A percentile compares a stretch with the other conserved stretches of the same genome.
Conservation (phyloP, 2,888 invertebrate genomes). For the Micoletzkya japonica region DNA sequence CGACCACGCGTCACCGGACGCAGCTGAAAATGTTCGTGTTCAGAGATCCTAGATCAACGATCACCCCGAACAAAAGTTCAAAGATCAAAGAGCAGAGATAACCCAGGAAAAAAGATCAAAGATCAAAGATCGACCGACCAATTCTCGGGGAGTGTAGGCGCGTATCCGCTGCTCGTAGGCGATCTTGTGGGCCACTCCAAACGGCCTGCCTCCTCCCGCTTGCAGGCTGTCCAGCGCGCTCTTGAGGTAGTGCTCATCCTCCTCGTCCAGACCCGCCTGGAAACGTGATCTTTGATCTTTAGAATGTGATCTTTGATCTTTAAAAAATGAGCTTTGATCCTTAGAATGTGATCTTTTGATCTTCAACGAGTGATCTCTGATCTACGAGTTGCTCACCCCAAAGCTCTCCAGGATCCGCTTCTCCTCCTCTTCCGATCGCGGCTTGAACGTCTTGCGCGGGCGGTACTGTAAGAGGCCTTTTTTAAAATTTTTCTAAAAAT, state of each 20-base stretch:
- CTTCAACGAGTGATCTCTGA: no score
- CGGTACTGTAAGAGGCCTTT: background rate
- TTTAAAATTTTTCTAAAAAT: no score
- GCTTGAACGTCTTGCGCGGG: constrained; percentile 19
- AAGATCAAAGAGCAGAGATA: background rate
- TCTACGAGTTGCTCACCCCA: background rate
- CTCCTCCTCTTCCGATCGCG: constrained; percentile 30
- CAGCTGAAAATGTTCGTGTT: background rate
- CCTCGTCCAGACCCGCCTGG: constrained; percentile 32
- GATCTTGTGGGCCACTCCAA: background rate
- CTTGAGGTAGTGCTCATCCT: constrained; percentile 37
- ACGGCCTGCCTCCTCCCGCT: background rate
- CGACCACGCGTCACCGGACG: constrained; percentile 1
- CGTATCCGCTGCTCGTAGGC: background rate
- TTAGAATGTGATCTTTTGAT: background rate
- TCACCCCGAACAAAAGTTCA: background rate
- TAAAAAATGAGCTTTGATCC: background rate
- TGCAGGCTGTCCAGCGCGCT: constrained; percentile 31
- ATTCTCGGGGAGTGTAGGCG: background rate
- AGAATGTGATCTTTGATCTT: background rate
- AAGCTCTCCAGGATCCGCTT: constrained; percentile 21
- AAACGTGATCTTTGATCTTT: background rate
- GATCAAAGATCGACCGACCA: constrained; percentile 13
- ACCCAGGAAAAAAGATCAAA: background rate
- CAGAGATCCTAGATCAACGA: background rate